Percentiles rank a stretch among this genome's conserved stretches.
phyloP scores from a whole-genome alignment of 2,113 vertebrate genomes.

The Aspidoscelis tigris region DNA sequence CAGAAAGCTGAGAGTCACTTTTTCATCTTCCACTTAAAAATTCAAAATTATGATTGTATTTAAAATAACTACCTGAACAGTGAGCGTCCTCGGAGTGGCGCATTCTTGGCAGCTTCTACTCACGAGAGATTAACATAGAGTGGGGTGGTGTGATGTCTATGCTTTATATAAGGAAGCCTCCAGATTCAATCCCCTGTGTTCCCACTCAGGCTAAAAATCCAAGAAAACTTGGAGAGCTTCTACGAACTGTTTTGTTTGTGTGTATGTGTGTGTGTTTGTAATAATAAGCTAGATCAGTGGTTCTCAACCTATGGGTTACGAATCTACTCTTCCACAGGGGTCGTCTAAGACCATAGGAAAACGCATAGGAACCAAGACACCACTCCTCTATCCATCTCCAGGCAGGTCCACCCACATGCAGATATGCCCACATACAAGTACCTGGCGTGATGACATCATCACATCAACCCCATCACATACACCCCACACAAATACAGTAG shows the following conservation, averaged over 20 bases:
- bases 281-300: not conserved
- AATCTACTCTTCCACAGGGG: too few relatives aligned
- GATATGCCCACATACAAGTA: too few relatives aligned
- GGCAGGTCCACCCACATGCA: too few relatives aligned
- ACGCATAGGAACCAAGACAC: too few relatives aligned
- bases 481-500: too few relatives aligned
- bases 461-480: too few relatives aligned
- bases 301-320: too few relatives aligned
- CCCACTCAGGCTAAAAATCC: not conserved
- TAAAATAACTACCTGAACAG: not conserved
- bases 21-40: not conserved
- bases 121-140: not conserved
- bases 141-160: not conserved
- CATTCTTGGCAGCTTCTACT: not conserved
- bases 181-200: not conserved
- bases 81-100: not conserved
- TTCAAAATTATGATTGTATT: not conserved
- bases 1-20: conserved; percentile 32
- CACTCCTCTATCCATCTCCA: too few relatives aligned
- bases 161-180: not conserved
- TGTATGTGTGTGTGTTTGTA: too few relatives aligned
- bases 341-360: too few relatives aligned
- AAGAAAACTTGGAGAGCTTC: not conserved
- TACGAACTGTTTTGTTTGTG: not conserved
- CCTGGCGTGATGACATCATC: too few relatives aligned